Conservation (phyloP, 2,113 vertebrate genomes). For the Prietella phreatophila region DNA sequence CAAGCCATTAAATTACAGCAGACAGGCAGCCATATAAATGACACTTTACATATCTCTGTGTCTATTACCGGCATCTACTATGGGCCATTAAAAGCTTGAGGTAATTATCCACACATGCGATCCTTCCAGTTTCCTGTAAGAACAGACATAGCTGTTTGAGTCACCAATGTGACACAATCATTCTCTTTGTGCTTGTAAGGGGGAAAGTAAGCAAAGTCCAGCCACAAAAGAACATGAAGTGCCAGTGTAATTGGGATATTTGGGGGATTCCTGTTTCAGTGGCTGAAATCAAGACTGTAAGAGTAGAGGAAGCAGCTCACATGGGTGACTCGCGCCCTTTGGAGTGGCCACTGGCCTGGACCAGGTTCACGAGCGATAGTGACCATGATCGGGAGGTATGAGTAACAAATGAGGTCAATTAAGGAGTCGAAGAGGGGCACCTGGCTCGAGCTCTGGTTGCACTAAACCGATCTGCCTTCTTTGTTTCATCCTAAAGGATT, state of each 20-base stretch:
- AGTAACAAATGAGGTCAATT: conserved; percentile 99
- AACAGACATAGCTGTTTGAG: conserved; percentile 72
- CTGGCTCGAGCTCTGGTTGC: conserved; percentile 87
- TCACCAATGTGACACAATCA: conserved; percentile 69
- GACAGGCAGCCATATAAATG: conserved; percentile 26
- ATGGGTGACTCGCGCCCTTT: conserved; percentile 65
- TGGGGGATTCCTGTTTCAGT: conserved; percentile 82
- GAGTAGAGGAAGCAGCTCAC: conserved; percentile 73
- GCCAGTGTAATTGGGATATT: conserved; percentile 94
- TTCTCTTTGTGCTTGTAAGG: conserved; percentile 74
- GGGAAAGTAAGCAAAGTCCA: conserved; percentile 65
- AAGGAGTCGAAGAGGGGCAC: conserved; percentile 87
- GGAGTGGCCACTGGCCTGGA: conserved; percentile 69
- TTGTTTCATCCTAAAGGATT: conserved; percentile 79
- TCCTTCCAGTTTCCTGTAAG: conserved; percentile 61
- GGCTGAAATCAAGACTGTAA: conserved; percentile 85
- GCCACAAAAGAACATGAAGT: conserved; percentile 89
- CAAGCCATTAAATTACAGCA: conserved; percentile 12
- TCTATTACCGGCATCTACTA: conserved; percentile 55
- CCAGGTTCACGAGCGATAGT: conserved; percentile 77
- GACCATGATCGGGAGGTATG: conserved; percentile 87
- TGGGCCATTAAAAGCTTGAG: conserved; percentile 62
- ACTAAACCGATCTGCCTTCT: conserved; percentile 82
- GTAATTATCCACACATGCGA: conserved; percentile 56
- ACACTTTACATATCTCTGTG: conserved; percentile 54